Conservation (phyloP, 2,113 vertebrate genomes). For the Elachura formosa region DNA sequence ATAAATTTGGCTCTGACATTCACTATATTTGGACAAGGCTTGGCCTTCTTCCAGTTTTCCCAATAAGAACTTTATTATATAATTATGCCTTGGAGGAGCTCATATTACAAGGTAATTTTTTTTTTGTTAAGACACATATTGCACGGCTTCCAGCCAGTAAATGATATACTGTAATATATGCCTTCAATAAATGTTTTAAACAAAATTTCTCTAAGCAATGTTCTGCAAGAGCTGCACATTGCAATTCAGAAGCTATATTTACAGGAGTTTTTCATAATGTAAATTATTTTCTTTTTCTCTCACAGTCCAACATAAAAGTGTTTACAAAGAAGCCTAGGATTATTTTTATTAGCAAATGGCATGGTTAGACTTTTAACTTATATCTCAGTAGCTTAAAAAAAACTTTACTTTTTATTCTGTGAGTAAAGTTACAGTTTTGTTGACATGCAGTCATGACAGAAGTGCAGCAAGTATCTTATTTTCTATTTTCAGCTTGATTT, state of each 20-base stretch:
- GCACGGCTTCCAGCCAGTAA: conserved; percentile 81
- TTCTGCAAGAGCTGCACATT: conserved; percentile 53
- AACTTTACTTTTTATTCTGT: conserved; percentile 1
- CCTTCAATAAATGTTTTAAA: conserved; percentile 83
- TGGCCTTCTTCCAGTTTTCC: conserved; percentile 88
- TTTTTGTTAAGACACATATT: conserved; percentile 83
- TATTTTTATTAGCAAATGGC: conserved; percentile 55
- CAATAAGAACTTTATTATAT: conserved; percentile 87
- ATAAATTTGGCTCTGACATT: conserved; percentile 91
- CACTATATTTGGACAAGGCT: conserved; percentile 87
- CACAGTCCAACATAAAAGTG: conserved; percentile 36
- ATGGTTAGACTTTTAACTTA: conserved; percentile 32
- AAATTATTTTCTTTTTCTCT: conserved; percentile 69
- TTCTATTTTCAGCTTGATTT: conserved; percentile 61
- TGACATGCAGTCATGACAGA: conserved; percentile 38
- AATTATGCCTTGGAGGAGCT: conserved; percentile 83
- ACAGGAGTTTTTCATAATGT: conserved; percentile 66
- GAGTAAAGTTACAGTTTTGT: conserved; percentile 34
- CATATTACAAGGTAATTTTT: conserved; percentile 82
- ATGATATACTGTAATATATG: conserved; percentile 82
- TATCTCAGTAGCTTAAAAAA: background rate
- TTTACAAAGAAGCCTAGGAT: conserved; percentile 30
- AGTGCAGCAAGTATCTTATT: conserved; percentile 42
- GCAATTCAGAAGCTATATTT: conserved; percentile 74
- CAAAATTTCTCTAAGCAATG: conserved; percentile 76